Conservation (phyloP, 1,140 invertebrate species). For the Triops cancriformis region DNA sequence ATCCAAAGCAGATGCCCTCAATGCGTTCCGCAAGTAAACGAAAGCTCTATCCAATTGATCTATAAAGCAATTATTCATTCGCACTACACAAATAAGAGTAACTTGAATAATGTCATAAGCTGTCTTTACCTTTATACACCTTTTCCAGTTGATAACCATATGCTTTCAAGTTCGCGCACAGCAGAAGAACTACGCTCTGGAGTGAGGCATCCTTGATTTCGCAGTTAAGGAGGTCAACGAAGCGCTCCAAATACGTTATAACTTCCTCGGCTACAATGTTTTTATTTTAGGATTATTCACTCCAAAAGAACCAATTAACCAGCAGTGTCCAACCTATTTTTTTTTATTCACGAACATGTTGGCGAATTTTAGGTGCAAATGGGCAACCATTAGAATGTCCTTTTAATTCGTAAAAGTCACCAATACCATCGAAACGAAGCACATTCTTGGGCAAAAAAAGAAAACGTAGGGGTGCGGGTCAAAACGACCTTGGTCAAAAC, state of each 20-base stretch:
- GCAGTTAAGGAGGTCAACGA: conserved; percentile 34
- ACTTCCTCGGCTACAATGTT: conserved; percentile 32
- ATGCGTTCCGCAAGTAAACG: conserved; percentile 74
- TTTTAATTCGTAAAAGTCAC: too few relatives aligned
- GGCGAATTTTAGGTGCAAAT: too few relatives aligned
- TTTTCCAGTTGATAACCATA: conserved; percentile 63
- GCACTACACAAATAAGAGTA: neutral
- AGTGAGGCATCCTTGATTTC: conserved; percentile 32
- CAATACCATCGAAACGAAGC: too few relatives aligned
- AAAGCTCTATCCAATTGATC: conserved; percentile 62
- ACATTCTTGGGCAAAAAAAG: too few relatives aligned
- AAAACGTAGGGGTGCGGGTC: too few relatives aligned
- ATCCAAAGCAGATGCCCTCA: conserved; percentile 64
- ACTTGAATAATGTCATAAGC: neutral
- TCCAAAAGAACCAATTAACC: neutral
- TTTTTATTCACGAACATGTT: neutral
- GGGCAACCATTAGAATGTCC: too few relatives aligned
- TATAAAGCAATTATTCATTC: conserved; percentile 29
- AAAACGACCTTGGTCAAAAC: too few relatives aligned
- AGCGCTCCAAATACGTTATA: conserved; percentile 34
- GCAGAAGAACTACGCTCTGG: conserved; percentile 43
- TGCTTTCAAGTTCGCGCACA: conserved; percentile 60
- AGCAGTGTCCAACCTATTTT: neutral
- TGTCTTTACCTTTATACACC: conserved; percentile 56
- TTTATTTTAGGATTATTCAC: neutral